Evolutionary conservation across 23 tunicate species (phyloP), one percentile per base, ranked within the genome.

Genomic region (Ciona savignyi): DNA sequence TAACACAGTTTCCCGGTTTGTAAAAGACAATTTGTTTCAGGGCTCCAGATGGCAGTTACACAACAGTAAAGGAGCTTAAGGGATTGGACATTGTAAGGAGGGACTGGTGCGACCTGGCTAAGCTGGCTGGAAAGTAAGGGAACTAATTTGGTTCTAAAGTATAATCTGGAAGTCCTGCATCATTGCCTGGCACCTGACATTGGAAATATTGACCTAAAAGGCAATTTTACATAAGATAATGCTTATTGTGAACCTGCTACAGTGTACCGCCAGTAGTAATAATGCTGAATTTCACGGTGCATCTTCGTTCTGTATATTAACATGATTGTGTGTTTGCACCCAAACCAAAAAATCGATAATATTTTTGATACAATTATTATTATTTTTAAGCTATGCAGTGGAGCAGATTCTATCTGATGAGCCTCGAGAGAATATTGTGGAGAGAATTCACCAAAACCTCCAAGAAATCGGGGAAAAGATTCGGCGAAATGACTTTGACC

Each of bases 61-160:
- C 74, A 42, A 86, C 88, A 11, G 67, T 72, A 2, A 74, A 93
- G 51, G 98, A 93, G 68, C 27, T 93, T 68, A 93, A 93, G 35
- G 98, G 98, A 11, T 75, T 93, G 34, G 98, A 93, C 70, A 93
- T 93, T 65, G 98, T 93, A 42, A 48, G 98, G 35, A 74, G 98
- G 68, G 98, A 93, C 51, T 93, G 98, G 98, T 87, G 93, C 35
- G 98, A 93, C 30, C 85, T 93, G 32, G 98, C 98, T 11, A 86
- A 86, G 60, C 23, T 74, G 23, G 98, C 93, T 11, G 98, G 98
- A 65, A 91, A 91, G 96, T 88, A 64, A 67, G 96, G 68, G n/a
- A n/a, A n/a, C n/a, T n/a, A n/a, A n/a, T n/a, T n/a, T n/a, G n/a
- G n/a, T n/a, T n/a, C n/a, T n/a, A n/a, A n/a, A n/a, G n/a, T n/a